phyloP scores from a whole-genome alignment of 2,113 vertebrate genomes.

The Pteropus alecto region DNA sequence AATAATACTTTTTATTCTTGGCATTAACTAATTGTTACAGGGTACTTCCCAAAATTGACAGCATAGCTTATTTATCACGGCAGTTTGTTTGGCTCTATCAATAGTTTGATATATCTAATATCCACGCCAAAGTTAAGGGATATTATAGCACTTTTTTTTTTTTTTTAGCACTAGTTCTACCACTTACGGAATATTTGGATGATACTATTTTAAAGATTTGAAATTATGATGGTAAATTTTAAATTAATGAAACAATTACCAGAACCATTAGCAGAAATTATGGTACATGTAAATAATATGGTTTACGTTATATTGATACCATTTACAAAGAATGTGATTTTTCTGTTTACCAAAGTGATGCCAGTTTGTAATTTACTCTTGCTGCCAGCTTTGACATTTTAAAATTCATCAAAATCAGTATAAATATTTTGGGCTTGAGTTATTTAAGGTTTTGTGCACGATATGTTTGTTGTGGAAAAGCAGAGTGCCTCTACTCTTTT shows the following conservation, averaged over 20 bases:
- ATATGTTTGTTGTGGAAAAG: not conserved
- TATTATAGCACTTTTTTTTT: not conserved
- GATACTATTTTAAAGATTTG: not conserved
- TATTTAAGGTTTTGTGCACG: not conserved
- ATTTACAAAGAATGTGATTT: not conserved
- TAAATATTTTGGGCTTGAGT: not conserved
- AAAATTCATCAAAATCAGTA: not conserved
- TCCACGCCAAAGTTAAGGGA: not conserved
- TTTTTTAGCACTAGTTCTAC: not conserved
- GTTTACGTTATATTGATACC: not conserved
- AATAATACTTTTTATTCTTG: slow-evolving; percentile 5
- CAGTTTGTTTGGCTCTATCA: slow-evolving; percentile 15
- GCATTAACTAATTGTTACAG: not conserved
- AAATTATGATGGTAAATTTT: not conserved
- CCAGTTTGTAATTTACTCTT: not conserved
- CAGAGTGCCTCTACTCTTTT: not conserved
- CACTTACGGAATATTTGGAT: not conserved
- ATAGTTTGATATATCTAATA: not conserved
- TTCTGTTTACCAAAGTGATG: not conserved
- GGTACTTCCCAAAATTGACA: slow-evolving; percentile 8
- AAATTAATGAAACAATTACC: not conserved
- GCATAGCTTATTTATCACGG: not conserved
- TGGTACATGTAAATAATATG: not conserved
- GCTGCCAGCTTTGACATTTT: not conserved
- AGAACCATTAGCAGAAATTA: not conserved